These are phyloP conservation scores for Chromis chromis DNA, from an alignment of 2,797 vertebrate genomes.

Conservation along the genomic window DNA sequence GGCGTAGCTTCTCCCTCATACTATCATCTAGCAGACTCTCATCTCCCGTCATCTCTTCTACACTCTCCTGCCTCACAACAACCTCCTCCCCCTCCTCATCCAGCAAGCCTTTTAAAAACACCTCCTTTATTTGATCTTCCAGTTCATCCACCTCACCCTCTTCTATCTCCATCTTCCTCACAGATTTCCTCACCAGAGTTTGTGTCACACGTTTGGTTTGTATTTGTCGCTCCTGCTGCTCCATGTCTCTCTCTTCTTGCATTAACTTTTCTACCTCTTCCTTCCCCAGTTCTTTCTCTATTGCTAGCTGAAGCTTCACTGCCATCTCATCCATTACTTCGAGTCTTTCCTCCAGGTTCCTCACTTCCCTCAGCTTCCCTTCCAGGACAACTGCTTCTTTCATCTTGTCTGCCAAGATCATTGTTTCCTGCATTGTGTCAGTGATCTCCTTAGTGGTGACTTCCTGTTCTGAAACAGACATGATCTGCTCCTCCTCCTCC, in stretches of 20 bases:
- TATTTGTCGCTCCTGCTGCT: constrained; percentile 25
- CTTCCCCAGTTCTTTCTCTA: constrained; percentile 64
- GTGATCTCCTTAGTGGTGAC: constrained; percentile 37
- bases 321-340: constrained; percentile 74
- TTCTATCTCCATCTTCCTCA: constrained; percentile 14
- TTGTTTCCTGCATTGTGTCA: constrained; percentile 51
- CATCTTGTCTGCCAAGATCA: constrained; percentile 56
- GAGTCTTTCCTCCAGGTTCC: constrained; percentile 74
- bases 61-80: constrained; percentile 16
- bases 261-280: constrained; percentile 37
- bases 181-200: constrained; percentile 39
- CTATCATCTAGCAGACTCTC: constrained; percentile 31
- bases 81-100: constrained; percentile 59
- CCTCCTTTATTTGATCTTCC: constrained; percentile 75
- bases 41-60: constrained; percentile 6
- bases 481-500: constrained; percentile 37
- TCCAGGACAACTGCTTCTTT: constrained; percentile 64
- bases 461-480: constrained; percentile 24
- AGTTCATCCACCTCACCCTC: constrained; percentile 69
- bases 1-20: constrained; percentile 45
- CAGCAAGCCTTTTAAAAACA: constrained; percentile 77
- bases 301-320: constrained; percentile 67
- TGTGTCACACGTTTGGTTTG: constrained; percentile 7
- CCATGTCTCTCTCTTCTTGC: constrained; percentile 33
- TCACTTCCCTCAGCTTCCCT: constrained; percentile 74